Conservation (phyloP, 2,888 invertebrate genomes). For the Coremacera marginata region DNA sequence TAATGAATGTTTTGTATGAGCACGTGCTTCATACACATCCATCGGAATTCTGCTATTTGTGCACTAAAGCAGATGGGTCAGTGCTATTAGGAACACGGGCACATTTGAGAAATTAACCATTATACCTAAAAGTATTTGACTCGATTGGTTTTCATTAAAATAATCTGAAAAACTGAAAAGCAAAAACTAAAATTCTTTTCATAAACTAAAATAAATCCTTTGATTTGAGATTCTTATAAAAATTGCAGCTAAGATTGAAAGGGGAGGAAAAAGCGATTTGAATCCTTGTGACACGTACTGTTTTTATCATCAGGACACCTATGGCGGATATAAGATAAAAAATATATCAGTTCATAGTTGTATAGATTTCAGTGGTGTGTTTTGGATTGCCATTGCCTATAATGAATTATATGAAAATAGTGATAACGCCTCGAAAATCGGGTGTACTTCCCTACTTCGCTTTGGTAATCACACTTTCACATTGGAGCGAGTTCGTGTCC, state of each 20-base stretch:
- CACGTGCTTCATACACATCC: slow-evolving; percentile 22
- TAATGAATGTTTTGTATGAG: slow-evolving; percentile 2
- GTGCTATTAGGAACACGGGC: slow-evolving; percentile 15
- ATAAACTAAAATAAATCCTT: background rate
- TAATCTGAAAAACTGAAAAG: slow-evolving; percentile 32
- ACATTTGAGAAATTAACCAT: slow-evolving; percentile 41
- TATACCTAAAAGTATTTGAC: slow-evolving; percentile 40
- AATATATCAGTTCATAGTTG: slow-evolving; percentile 42
- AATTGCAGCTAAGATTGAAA: background rate
- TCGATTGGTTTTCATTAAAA: slow-evolving; percentile 22
- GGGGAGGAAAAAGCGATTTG: background rate
- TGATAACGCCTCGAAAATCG: too few species aligned
- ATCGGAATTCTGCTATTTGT: background rate
- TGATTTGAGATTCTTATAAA: background rate
- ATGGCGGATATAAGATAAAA: too few species aligned
- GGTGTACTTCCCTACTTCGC: too few species aligned
- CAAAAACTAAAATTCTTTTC: background rate
- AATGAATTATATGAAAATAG: too few species aligned
- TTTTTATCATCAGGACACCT: too few species aligned
- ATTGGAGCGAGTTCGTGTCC: too few species aligned
- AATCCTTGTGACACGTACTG: slow-evolving; percentile 18
- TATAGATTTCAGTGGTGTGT: slow-evolving; percentile 5
- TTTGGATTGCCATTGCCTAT: slow-evolving; percentile 32
- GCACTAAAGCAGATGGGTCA: background rate
- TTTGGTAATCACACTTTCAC: too few species aligned